These are phyloP conservation scores for Athetis lepigone DNA, from an alignment of 2,888 invertebrate species.

Conservation along the genomic window DNA sequence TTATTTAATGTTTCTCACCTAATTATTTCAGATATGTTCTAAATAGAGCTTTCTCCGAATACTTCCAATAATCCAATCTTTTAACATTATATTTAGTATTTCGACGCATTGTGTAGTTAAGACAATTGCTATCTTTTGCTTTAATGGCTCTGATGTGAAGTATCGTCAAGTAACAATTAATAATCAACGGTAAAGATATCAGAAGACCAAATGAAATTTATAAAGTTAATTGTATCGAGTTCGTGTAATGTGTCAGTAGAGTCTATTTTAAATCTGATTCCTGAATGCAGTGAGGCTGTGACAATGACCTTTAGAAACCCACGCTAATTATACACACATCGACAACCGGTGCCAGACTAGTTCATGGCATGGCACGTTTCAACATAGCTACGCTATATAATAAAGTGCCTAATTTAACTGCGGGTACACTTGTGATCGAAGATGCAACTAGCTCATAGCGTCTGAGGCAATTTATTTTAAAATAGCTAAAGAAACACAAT, in stretches of 20 bases:
- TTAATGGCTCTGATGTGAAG: not conserved
- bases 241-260: conserved; percentile 67
- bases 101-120: conserved; percentile 27
- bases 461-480: conserved; percentile 19
- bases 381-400: conserved; percentile 66
- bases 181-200: not conserved
- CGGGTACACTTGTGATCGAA: conserved; percentile 49
- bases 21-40: conserved; percentile 24
- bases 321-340: conserved; percentile 88
- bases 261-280: conserved; percentile 80
- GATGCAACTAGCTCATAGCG: conserved; percentile 27
- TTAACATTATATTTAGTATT: conserved; percentile 34
- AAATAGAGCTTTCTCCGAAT: conserved; percentile 28
- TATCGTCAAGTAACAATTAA: too few species aligned
- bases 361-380: conserved; percentile 77
- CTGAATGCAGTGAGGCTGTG: conserved; percentile 80
- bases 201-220: conserved; percentile 42
- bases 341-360: conserved; percentile 80
- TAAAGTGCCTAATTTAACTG: conserved; percentile 68
- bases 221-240: conserved; percentile 35
- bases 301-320: conserved; percentile 89
- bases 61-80: conserved; percentile 39
- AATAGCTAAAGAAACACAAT: conserved; percentile 22
- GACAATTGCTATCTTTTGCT: conserved; percentile 18
- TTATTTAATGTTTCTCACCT: conserved; percentile 38